These are phyloP conservation scores for Varanus komodoensis DNA, from an alignment of 2,113 vertebrate species.

Conservation along the genomic window DNA sequence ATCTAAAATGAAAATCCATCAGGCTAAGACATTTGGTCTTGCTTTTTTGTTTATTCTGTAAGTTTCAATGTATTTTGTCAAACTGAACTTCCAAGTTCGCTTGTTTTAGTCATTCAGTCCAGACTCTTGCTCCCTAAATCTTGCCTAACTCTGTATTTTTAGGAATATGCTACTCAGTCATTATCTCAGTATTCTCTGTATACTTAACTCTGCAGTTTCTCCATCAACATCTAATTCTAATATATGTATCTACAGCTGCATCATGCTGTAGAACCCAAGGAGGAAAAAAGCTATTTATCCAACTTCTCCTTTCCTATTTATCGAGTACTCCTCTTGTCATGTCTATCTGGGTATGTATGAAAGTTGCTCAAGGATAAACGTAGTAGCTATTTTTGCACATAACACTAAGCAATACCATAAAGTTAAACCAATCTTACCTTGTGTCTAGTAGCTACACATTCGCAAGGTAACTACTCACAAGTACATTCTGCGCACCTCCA, in stretches of 20 bases:
- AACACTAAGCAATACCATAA: no score
- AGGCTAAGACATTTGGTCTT: background rate
- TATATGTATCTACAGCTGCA: background rate
- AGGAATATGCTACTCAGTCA: background rate
- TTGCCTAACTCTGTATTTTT: background rate
- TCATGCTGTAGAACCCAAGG: background rate
- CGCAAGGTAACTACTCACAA: no score
- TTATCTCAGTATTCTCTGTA: background rate
- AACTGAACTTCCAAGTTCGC: no score
- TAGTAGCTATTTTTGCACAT: no score
- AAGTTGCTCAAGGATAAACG: background rate
- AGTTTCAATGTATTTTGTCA: background rate
- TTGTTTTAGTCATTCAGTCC: background rate
- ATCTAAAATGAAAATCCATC: background rate
- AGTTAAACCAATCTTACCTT: no score
- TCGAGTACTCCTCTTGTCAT: background rate
- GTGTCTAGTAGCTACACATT: no score
- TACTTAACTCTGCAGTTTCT: background rate
- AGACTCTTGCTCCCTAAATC: background rate
- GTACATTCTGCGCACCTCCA: no score
- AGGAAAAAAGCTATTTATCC: background rate
- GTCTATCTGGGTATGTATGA: background rate
- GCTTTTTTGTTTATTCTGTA: background rate
- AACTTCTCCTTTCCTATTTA: background rate
- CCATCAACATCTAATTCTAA: background rate